phyloP scores from a whole-genome alignment of 2,797 vertebrate genomes.

The Synaphobranchus kaupii region DNA sequence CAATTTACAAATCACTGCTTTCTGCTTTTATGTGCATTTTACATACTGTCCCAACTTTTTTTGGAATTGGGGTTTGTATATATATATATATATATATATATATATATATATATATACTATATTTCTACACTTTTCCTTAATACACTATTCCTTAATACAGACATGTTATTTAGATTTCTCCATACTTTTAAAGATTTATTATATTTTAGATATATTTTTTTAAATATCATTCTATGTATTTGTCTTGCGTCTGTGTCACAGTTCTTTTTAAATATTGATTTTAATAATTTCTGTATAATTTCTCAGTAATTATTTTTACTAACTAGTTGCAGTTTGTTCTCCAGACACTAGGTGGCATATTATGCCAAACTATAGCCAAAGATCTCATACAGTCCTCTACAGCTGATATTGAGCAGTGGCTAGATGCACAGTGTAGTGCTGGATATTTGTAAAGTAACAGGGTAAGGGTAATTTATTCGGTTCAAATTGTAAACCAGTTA shows the following conservation, averaged over 20 bases:
- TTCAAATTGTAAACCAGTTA: not conserved
- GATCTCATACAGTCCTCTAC: not conserved
- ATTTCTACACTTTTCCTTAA: not conserved
- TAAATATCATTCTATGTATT: not conserved
- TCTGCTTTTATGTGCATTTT: too few relatives aligned
- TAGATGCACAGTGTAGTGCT: not conserved
- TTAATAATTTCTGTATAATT: not conserved
- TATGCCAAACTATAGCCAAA: not conserved
- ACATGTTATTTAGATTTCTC: not conserved
- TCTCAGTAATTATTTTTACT: not conserved
- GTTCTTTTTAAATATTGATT: not conserved
- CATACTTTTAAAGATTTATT: not conserved
- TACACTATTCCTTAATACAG: not conserved
- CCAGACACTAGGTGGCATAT: constrained; percentile 10
- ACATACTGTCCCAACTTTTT: too few relatives aligned
- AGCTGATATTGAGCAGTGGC: not conserved
- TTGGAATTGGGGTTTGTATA: too few relatives aligned
- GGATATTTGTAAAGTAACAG: not conserved
- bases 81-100: too few relatives aligned
- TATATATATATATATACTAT: too few relatives aligned
- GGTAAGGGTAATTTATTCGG: not conserved
- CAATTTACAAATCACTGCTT: too few relatives aligned
- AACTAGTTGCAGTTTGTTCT: not conserved
- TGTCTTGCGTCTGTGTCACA: not conserved
- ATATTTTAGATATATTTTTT: not conserved